Percentiles rank a stretch among this genome's conserved stretches.
Conservation (phyloP, 2,113 vertebrate genomes). For the Scalopus aquaticus region DNA sequence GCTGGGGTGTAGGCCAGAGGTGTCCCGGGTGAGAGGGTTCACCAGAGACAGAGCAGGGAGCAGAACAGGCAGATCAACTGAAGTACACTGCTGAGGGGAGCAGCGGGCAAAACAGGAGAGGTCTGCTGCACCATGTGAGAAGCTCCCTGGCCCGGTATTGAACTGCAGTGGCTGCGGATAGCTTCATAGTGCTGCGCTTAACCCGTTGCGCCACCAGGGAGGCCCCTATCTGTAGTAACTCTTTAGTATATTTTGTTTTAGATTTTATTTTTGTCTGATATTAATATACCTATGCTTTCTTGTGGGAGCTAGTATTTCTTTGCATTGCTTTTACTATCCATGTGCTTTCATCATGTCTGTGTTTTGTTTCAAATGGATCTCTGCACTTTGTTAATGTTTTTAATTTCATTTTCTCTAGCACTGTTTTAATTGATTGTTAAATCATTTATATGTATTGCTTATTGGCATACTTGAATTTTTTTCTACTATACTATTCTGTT, state of each 20-base stretch:
- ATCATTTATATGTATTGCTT: constrained; percentile 9
- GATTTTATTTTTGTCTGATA: constrained; percentile 3
- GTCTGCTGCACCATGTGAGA: too few species aligned
- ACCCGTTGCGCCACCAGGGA: too few species aligned
- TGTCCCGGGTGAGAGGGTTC: too few species aligned
- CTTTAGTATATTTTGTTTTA: not conserved
- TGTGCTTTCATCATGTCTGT: constrained; percentile 2
- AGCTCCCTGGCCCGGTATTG: too few species aligned
- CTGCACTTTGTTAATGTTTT: constrained; percentile 19
- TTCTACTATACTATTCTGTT: not conserved
- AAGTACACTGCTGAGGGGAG: too few species aligned
- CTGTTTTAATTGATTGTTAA: not conserved
- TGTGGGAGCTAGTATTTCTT: not conserved
- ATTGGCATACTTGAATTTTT: not conserved
- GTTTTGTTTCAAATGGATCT: not conserved
- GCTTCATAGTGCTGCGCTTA: too few species aligned
- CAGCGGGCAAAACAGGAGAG: too few species aligned
- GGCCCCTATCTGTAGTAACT: too few species aligned
- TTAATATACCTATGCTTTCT: not conserved
- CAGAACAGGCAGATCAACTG: too few species aligned
- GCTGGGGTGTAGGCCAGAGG: too few species aligned
- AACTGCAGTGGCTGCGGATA: too few species aligned
- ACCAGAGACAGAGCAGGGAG: too few species aligned
- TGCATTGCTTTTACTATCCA: not conserved
- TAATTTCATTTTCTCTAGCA: not conserved